A percentile compares a stretch with the other conserved stretches of the same genome.
phyloP scores from a whole-genome alignment of 2,113 vertebrate genomes.

The Cyprinodon tularosa region DNA sequence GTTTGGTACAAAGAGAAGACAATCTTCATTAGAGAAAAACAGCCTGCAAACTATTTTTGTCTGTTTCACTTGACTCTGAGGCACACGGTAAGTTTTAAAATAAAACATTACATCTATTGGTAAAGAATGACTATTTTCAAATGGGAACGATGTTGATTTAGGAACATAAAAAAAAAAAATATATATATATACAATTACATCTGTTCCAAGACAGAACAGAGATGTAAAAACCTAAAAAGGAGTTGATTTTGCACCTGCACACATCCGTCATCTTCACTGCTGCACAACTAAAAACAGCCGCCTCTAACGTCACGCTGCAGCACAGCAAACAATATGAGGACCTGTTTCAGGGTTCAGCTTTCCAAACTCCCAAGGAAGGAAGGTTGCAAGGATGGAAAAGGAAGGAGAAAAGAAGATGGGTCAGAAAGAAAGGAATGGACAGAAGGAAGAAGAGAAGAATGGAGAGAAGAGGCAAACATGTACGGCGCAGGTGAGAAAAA shows the following conservation, averaged over 20 bases:
- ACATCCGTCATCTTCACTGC: background rate
- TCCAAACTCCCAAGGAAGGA: background rate
- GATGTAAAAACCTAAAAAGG: background rate
- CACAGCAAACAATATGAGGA: background rate
- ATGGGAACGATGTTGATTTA: too few relatives aligned
- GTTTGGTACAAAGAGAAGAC: conserved; percentile 49
- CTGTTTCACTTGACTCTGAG: conserved; percentile 29
- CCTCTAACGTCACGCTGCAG: background rate
- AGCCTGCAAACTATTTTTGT: conserved; percentile 20
- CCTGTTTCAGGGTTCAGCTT: background rate
- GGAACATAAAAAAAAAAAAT: too few relatives aligned
- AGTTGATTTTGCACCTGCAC: background rate
- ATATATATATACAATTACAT: background rate
- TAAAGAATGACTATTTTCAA: too few relatives aligned
- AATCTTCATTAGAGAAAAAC: conserved; percentile 31
- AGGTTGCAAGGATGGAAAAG: background rate
- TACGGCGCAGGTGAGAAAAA: too few relatives aligned
- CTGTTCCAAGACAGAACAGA: background rate
- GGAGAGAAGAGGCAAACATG: too few relatives aligned
- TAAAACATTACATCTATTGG: background rate
- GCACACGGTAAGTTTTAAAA: conserved; percentile 30
- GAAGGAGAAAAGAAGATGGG: background rate
- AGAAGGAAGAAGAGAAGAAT: too few relatives aligned
- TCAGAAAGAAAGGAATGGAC: background rate
- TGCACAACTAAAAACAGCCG: background rate